Evolutionary conservation across 2,797 vertebrate species (phyloP), one percentile per base, ranked within the genome.

Genomic region (Champsocephalus esox): DNA sequence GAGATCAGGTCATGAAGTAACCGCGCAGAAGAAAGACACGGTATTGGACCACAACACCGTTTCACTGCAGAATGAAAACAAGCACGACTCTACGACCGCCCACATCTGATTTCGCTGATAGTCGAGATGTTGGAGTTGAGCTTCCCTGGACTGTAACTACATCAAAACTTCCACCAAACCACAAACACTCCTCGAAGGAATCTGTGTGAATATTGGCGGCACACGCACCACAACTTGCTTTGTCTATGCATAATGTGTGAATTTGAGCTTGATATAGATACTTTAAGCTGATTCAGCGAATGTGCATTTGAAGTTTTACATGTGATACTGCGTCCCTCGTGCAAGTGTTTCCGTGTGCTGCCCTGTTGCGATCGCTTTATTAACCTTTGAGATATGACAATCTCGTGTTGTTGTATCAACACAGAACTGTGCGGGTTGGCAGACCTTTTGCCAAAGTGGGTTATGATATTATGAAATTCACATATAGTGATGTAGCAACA

Each of bases 1-100:
- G 97, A 99, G 88, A 98, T 96, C 74, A 95, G 90, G 83, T 95
- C 95, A 12, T 93, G 92, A 94, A 81, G 44, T 3, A 12, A 12
- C 68, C 5, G 19, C 5, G 5, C 43, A 3, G 17, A 60, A 9
- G 34, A 66, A 50, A 58, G 19, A 58, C 3, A 21, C 1, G 3
- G 11, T 13, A 0, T 3, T 13, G 17, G n/a, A 77, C 49, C 69
- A 41, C 54, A 24, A 44, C 78, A 67, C 2, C 38, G 56, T 79
- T 44, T 68, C 45, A 21, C 7, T 0, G 12, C 9, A 60, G 75
- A 83, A 81, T 83, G 70, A 89, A 80, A 72, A 49, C 71, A 68
- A 59, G 85, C 79, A 34, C 77, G 67, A 59, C 77, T 72, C 68
- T n/a, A 38, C 50, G 13, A 57, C 32, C 45, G 13, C 57, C 38